Conservation (phyloP, 2,113 vertebrate species). For the Odobenus rosmarus region DNA sequence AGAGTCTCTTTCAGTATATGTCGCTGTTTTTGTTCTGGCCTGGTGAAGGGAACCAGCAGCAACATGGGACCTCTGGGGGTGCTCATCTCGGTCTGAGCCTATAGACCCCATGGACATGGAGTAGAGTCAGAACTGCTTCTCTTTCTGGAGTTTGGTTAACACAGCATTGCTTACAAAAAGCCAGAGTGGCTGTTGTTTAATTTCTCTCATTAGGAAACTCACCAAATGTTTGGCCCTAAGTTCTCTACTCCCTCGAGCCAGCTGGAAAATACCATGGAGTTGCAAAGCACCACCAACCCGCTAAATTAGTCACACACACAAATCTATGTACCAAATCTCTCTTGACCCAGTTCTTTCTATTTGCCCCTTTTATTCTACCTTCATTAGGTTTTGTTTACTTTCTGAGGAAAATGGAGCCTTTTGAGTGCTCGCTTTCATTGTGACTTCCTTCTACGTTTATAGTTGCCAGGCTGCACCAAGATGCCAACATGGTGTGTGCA, state of each 20-base stretch:
- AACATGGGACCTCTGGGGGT: fast-evolving
- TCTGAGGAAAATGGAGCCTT: constrained; percentile 66
- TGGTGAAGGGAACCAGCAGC: not conserved
- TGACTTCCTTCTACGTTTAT: constrained; percentile 38
- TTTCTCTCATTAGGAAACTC: constrained; percentile 84
- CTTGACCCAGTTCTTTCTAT: constrained; percentile 70
- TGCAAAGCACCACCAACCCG: constrained; percentile 74
- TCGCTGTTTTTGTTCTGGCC: not conserved
- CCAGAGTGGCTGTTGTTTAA: constrained; percentile 81
- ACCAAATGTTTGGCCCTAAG: constrained; percentile 83
- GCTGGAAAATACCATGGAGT: constrained; percentile 78
- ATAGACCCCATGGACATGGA: not conserved
- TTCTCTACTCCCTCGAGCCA: constrained; percentile 78
- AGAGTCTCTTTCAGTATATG: not conserved
- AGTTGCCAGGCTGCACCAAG: not conserved
- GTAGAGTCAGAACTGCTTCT: constrained; percentile 29
- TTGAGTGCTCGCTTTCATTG: constrained; percentile 38
- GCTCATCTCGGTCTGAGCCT: not conserved
- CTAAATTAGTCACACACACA: constrained; percentile 74
- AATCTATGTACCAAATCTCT: constrained; percentile 73
- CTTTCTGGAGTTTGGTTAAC: constrained; percentile 64
- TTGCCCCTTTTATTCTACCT: not conserved
- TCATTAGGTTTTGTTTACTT: constrained; percentile 68
- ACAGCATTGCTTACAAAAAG: constrained; percentile 71
- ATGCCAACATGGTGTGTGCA: fast-evolving